phyloP scores from a whole-genome alignment of 2,888 invertebrate genomes.

The Glomeris marginata region DNA sequence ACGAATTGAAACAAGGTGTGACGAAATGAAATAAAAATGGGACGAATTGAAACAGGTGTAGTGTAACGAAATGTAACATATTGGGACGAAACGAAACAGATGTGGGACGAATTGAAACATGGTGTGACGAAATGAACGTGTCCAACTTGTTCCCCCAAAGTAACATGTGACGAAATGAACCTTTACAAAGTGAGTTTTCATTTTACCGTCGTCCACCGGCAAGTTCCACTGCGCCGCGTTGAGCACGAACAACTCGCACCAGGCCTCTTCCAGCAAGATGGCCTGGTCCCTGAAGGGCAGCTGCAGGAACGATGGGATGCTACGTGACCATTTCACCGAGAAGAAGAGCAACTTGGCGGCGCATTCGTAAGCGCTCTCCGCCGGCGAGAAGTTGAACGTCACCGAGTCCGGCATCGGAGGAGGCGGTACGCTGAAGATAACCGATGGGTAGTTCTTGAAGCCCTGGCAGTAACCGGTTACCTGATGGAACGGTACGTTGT shows the following conservation, averaged over 20 bases:
- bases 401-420: conserved; percentile 22
- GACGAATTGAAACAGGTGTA: too few relatives aligned
- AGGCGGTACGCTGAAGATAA: conserved; percentile 17
- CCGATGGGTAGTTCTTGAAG: conserved; percentile 18
- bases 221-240: conserved; percentile 69
- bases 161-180: too few relatives aligned
- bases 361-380: conserved; percentile 40
- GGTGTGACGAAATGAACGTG: too few relatives aligned
- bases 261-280: conserved; percentile 55
- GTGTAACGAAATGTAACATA: too few relatives aligned
- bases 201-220: conserved; percentile 57
- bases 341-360: conserved; percentile 60
- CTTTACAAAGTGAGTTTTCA: too few relatives aligned
- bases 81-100: too few relatives aligned
- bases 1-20: too few relatives aligned
- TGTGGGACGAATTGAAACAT: too few relatives aligned
- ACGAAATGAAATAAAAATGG: too few relatives aligned
- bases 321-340: conserved; percentile 63
- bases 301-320: conserved; percentile 57
- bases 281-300: conserved; percentile 54
- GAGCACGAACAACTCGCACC: conserved; percentile 68
- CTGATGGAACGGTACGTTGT: conserved; percentile 18
- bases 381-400: conserved; percentile 31
- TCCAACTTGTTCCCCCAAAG: too few relatives aligned
- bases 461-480: conserved; percentile 14